Base-by-base conservation (phyloP, 2,888 invertebrate species). In the Dorcus parallelipipedus region DNA sequence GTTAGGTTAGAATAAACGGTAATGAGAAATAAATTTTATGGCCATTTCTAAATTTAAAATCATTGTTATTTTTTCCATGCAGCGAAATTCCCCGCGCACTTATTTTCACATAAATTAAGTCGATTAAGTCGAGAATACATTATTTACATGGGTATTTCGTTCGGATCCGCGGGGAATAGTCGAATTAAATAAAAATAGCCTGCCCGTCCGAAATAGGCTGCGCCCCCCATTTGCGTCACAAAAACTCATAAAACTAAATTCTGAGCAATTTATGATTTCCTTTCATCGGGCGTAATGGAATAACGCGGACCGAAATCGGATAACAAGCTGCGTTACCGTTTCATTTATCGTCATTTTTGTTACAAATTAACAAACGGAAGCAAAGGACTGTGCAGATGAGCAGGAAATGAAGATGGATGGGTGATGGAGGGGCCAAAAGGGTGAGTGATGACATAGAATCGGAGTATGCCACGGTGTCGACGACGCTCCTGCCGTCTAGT, bases 371-470 rank as follows among this genome's bases (percentile, higher is more conserved):
- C 67, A 64, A 67, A 64, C 65, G 59, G 60, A 56, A 52, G 47
- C 23, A 45, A 23, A 57, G 66, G 64, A 65, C 68, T 64, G 60
- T 62, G 64, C 63, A 67, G 69, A 69, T 67, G 70, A 68, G 65
- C 69, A 67, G 68, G 69, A 66, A 69, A 69, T 69, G 70, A 72
- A 69, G 70, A 70, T 68, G 69, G 68, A 71, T 71, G 69, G 68
- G 67, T 60, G 61, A 64, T 65, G 64, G 65, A 20, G 17, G 64
- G 63, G 49, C 33, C 45, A 62, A 62, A 62, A 54, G 59, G 52
- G 58, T 49, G 48, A 42, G 49, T 54, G 56, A 58, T 61, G 58
- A 63, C 56, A 59, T 42, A 17, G 49, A 49, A 14, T 49, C 26
- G 23, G 49, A 33, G 23, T 49, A 14, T 49, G 49, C 49, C 38